These are phyloP conservation scores for Cepaea hortensis DNA, from an alignment of 2,888 invertebrate genomes.

Conservation along the genomic window DNA sequence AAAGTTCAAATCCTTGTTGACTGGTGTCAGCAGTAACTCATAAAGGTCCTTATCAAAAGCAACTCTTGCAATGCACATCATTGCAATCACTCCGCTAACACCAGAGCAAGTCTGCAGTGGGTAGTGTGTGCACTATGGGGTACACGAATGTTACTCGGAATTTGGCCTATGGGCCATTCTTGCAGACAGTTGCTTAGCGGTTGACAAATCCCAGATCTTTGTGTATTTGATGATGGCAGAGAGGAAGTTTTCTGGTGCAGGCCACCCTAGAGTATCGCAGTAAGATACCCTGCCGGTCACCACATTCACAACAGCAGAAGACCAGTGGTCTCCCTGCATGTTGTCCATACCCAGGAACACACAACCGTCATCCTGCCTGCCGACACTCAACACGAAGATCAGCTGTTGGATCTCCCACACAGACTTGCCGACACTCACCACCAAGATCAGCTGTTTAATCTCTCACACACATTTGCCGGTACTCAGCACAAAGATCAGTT, in stretches of 20 bases:
- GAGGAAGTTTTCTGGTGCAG: constrained; percentile 33
- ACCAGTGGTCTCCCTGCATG: constrained; percentile 48
- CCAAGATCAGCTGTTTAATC: no score
- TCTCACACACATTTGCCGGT: no score
- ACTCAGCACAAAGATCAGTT: not conserved
- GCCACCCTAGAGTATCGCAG: constrained; percentile 49
- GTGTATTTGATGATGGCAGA: constrained; percentile 32
- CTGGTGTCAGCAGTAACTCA: constrained; percentile 38
- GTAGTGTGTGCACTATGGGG: constrained; percentile 43
- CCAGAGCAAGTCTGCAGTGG: constrained; percentile 47
- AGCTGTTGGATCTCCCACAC: constrained; percentile 15
- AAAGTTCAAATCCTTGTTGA: constrained; percentile 30
- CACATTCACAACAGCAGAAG: constrained; percentile 41
- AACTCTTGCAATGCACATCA: constrained; percentile 43
- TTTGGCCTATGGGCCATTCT: constrained; percentile 45
- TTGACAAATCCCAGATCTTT: constrained; percentile 14
- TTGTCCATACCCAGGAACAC: constrained; percentile 44
- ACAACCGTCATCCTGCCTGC: constrained; percentile 44
- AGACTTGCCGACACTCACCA: not conserved
- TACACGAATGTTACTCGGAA: constrained; percentile 38
- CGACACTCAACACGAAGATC: constrained; percentile 46
- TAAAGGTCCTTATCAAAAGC: constrained; percentile 39
- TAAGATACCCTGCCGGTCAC: constrained; percentile 17
- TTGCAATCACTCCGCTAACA: constrained; percentile 48
- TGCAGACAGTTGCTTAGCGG: constrained; percentile 9